Evolutionary conservation across 2,797 vertebrate species (phyloP).

Genomic region (Apodemus agrarius): DNA sequence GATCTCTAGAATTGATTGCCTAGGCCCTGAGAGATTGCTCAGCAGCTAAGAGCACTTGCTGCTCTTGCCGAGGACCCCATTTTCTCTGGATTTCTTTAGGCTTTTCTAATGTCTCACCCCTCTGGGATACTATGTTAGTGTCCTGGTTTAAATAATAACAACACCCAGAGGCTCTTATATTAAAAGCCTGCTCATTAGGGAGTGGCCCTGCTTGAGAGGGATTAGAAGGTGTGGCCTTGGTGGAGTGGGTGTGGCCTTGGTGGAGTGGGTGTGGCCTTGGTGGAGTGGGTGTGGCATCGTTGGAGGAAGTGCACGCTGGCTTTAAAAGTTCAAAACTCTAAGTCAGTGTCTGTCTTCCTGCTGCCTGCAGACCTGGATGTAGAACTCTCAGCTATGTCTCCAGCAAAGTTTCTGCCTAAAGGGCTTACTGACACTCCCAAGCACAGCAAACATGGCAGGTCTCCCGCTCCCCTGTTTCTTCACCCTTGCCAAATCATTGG

Average conservation of each 20-base stretch:
- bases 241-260: too few species aligned
- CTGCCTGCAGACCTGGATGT: not conserved
- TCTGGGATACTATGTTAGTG: not conserved
- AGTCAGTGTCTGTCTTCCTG: not conserved
- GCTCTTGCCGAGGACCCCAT: too few species aligned
- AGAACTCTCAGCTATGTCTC: not conserved
- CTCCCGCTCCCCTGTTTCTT: not conserved
- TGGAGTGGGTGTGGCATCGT: too few species aligned
- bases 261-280: too few species aligned
- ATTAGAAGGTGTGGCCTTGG: not conserved
- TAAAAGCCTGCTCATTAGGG: not conserved
- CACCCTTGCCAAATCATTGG: not conserved
- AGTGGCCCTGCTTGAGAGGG: not conserved
- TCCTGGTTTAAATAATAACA: not conserved
- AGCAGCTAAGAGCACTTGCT: too few species aligned
- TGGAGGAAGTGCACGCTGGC: not conserved
- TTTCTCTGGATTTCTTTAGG: not conserved
- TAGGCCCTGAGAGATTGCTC: not conserved
- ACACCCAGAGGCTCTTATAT: not conserved
- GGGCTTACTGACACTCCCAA: not conserved
- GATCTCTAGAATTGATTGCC: not conserved
- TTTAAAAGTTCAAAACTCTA: not conserved
- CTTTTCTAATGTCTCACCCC: not conserved
- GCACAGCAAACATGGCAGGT: not conserved
- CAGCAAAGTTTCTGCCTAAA: too few species aligned